phyloP scores from a whole-genome alignment of 2,797 vertebrate genomes.

The Arctocebus calabarensis region DNA sequence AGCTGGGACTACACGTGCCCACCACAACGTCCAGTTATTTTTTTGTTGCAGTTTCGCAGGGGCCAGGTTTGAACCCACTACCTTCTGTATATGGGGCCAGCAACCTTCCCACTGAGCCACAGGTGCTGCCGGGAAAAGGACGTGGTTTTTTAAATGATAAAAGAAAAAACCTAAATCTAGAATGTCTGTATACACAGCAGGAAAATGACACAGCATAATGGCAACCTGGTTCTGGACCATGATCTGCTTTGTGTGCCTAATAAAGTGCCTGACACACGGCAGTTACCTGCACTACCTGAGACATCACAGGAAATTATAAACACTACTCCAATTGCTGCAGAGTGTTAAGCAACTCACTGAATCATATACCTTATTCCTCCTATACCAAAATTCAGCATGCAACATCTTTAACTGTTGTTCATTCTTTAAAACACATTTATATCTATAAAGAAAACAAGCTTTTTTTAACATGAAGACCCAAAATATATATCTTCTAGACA shows the following conservation, averaged over 20 bases:
- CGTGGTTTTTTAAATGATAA: constrained; percentile 38
- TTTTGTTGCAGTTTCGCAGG: too few species aligned
- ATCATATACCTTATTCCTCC: neutral
- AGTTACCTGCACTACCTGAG: neutral
- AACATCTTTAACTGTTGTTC: neutral
- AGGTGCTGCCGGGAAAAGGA: neutral
- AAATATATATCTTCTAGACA: neutral
- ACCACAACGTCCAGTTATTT: too few species aligned
- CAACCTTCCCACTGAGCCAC: too few species aligned
- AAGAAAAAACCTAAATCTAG: neutral
- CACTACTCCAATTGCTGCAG: neutral
- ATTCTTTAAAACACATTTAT: neutral
- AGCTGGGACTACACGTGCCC: too few species aligned
- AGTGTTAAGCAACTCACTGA: neutral
- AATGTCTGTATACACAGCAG: neutral
- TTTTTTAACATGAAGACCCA: constrained; percentile 33
- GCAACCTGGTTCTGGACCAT: neutral
- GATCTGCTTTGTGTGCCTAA: neutral
- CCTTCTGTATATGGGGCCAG: too few species aligned
- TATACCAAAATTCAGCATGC: neutral
- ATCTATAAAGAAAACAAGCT: neutral
- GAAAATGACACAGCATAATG: neutral
- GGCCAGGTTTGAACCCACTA: too few species aligned
- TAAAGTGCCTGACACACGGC: neutral
- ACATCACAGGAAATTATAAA: neutral